phyloP scores from a whole-genome alignment of 2,888 invertebrate species.

The Drosophila borborema region DNA sequence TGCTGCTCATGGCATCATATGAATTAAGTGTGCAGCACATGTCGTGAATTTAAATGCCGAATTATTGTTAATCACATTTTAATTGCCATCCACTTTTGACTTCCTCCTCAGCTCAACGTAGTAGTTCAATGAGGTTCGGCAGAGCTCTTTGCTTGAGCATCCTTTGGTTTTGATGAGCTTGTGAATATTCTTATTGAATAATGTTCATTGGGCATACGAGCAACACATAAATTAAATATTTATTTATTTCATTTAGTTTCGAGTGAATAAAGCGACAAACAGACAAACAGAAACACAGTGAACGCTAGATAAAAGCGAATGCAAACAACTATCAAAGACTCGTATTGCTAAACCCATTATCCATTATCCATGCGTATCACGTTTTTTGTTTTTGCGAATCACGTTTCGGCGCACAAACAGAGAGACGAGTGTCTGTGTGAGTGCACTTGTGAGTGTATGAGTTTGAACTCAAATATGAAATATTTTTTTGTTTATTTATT shows the following conservation, averaged over 20 bases:
- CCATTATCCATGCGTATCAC: conserved; percentile 67
- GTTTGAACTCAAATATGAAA: conserved; percentile 25
- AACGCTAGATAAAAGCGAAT: conserved; percentile 21
- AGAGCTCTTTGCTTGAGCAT: conserved; percentile 15
- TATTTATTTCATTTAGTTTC: conserved; percentile 6
- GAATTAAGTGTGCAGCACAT: conserved; percentile 20
- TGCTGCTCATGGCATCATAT: conserved; percentile 21
- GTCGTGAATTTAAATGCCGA: conserved; percentile 36
- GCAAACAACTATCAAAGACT: conserved; percentile 33
- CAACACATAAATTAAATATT: conserved; percentile 43
- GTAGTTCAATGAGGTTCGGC: not conserved
- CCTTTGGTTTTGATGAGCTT: conserved; percentile 16
- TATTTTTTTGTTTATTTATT: conserved; percentile 25
- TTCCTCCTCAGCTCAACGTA: conserved; percentile 20
- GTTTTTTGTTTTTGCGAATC: conserved; percentile 73
- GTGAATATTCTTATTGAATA: not conserved
- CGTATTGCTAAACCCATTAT: conserved; percentile 40
- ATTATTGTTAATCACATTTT: conserved; percentile 51
- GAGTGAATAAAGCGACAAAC: conserved; percentile 25
- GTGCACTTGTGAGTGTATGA: conserved; percentile 35
- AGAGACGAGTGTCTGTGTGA: conserved; percentile 35
- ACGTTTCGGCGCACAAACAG: conserved; percentile 63
- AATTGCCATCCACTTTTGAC: conserved; percentile 36
- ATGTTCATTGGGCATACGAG: conserved; percentile 30
- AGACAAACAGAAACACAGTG: conserved; percentile 1